Conservation (phyloP, 2,888 invertebrate genomes). For the Incurvaria masculella region DNA sequence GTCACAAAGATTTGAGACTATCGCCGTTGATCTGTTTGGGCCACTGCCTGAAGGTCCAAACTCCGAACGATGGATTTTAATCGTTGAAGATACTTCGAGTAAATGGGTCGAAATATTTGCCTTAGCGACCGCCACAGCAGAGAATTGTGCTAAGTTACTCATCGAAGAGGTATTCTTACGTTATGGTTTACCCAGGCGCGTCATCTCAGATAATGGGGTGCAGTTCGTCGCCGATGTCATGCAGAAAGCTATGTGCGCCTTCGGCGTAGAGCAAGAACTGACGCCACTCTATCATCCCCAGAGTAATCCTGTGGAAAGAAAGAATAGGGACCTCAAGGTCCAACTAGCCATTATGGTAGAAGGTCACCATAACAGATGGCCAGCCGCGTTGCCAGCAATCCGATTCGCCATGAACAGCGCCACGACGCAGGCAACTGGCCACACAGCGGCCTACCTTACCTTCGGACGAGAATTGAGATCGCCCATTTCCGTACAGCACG, state of each 20-base stretch:
- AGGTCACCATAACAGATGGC: constrained; percentile 10
- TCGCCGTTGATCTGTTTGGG: constrained; percentile 22
- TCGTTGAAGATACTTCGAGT: constrained; percentile 18
- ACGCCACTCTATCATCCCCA: constrained; percentile 25
- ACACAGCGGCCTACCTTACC: constrained; percentile 11
- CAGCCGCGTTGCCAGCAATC: constrained; percentile 6
- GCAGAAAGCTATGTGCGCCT: constrained; percentile 20
- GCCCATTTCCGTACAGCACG: constrained; percentile 1
- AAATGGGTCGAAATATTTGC: constrained; percentile 20
- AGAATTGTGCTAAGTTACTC: constrained; percentile 19
- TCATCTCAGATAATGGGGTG: constrained; percentile 26
- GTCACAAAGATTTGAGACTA: constrained; percentile 10
- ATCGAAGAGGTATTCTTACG: constrained; percentile 25
- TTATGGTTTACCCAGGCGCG: constrained; percentile 23
- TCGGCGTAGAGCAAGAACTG: constrained; percentile 19
- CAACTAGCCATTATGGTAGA: constrained; percentile 13
- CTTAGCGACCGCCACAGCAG: constrained; percentile 16
- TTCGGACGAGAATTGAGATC: constrained; percentile 14
- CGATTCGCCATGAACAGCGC: constrained; percentile 14
- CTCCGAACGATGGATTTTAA: constrained; percentile 15
- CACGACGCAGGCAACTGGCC: constrained; percentile 4
- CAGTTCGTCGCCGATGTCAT: constrained; percentile 25
- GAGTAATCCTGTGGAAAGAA: constrained; percentile 21
- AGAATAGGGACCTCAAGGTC: constrained; percentile 18
- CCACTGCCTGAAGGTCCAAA: constrained; percentile 13